phyloP scores from a whole-genome alignment of 1,140 invertebrate species.

The Linepithema humile region DNA sequence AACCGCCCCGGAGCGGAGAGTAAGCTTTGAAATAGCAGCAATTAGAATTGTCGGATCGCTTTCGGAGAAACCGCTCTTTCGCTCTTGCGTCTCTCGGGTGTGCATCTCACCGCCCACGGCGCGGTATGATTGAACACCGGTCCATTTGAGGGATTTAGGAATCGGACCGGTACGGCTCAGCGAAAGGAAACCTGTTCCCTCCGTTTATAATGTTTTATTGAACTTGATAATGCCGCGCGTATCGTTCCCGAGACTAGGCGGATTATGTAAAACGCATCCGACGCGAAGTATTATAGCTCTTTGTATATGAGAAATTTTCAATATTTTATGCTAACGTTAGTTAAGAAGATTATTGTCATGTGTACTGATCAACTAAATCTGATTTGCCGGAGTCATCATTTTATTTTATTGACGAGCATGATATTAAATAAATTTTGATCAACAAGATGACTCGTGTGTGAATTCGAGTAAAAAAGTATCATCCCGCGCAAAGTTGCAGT shows the following conservation, averaged over 20 bases:
- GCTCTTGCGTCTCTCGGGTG: background rate
- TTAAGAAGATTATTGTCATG: background rate
- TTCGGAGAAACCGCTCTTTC: slow-evolving; percentile 57
- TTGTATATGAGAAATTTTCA: background rate
- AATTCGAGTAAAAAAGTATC: background rate
- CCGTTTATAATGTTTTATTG: slow-evolving; percentile 20
- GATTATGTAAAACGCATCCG: slow-evolving; percentile 42
- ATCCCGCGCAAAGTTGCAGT: background rate
- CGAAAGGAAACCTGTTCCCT: slow-evolving; percentile 42
- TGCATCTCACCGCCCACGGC: slow-evolving; percentile 55
- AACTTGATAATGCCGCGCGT: slow-evolving; percentile 12
- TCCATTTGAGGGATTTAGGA: slow-evolving; percentile 48
- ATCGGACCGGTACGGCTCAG: background rate
- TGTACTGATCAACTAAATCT: too few species aligned
- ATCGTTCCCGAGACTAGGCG: slow-evolving; percentile 36
- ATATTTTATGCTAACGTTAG: background rate
- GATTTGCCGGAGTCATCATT: too few species aligned
- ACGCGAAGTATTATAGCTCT: background rate
- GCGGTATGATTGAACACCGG: slow-evolving; percentile 22
- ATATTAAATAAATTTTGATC: background rate
- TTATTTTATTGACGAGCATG: background rate
- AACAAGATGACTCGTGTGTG: background rate
- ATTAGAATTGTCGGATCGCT: slow-evolving; percentile 75
- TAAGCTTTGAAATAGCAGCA: slow-evolving; percentile 69
- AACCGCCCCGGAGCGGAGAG: slow-evolving; percentile 50